Evolutionary conservation across 2,888 invertebrate genomes (phyloP).

Genomic region (Mesodorylaimus sp.): DNA sequence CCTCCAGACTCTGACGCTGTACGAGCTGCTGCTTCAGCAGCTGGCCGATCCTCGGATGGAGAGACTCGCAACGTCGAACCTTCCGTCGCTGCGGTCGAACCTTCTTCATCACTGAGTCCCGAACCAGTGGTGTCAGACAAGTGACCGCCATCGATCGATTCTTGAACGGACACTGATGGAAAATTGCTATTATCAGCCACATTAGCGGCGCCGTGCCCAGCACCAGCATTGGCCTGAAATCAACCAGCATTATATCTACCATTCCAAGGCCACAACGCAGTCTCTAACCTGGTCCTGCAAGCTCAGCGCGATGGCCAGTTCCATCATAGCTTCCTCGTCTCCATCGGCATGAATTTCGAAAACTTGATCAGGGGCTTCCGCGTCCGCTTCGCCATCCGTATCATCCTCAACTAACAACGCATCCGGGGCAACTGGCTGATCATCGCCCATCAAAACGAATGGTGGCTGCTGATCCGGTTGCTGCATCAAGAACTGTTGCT

Average conservation of each 20-base stretch:
- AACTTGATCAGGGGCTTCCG: constrained; percentile 35
- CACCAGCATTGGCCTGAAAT: background rate
- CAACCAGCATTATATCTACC: background rate
- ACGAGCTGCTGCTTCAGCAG: constrained; percentile 37
- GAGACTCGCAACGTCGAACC: constrained; percentile 72
- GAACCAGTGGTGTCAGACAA: constrained; percentile 60
- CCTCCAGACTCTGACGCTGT: constrained; percentile 40
- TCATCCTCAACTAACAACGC: constrained; percentile 15
- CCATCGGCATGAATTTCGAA: constrained; percentile 79
- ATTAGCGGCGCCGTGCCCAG: too few relatives aligned
- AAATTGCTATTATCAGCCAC: background rate
- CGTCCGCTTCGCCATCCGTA: constrained; percentile 38
- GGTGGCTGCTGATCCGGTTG: too few relatives aligned
- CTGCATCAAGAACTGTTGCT: too few relatives aligned
- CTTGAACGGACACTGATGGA: background rate
- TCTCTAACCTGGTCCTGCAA: constrained; percentile 44
- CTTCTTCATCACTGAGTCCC: constrained; percentile 79
- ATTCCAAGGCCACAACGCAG: background rate
- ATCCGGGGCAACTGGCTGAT: constrained; percentile 24
- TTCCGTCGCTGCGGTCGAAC: constrained; percentile 81
- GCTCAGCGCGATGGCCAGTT: constrained; percentile 80
- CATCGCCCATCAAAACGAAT: background rate
- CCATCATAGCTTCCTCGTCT: constrained; percentile 81
- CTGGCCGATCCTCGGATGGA: constrained; percentile 46
- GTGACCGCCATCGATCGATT: constrained; percentile 35